Percentiles rank a stretch among this genome's conserved stretches.
Evolutionary conservation across 2,113 vertebrate genomes (phyloP).

Genomic region (Lampris megalopsis): DNA sequence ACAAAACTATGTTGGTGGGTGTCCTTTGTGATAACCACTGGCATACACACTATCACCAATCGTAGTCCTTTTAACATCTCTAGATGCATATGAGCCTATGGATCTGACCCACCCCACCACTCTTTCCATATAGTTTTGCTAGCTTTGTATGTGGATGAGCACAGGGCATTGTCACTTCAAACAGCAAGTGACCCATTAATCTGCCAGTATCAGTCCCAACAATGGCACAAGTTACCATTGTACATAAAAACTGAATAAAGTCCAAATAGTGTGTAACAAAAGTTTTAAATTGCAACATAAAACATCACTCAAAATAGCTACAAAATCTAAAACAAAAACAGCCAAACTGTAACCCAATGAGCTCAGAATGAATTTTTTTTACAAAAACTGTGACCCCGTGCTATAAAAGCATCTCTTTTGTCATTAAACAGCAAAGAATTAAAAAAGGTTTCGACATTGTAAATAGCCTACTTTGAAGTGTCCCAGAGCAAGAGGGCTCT

Average conservation of each 20-base stretch:
- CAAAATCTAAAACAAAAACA: neutral
- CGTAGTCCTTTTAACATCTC: no score
- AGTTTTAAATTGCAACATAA: conserved; percentile 50
- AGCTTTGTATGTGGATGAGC: no score
- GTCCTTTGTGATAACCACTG: no score
- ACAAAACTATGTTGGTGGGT: no score
- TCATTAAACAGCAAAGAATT: conserved; percentile 41
- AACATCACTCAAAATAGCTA: conserved; percentile 14
- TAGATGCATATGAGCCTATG: no score
- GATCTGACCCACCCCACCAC: no score
- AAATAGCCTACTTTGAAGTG: conserved; percentile 40
- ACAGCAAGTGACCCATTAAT: conserved; percentile 52
- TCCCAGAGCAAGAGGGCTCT: conserved; percentile 46
- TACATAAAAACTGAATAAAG: conserved; percentile 17
- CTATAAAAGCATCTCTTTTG: conserved; percentile 44
- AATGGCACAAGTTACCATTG: no score
- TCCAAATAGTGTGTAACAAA: conserved; percentile 44
- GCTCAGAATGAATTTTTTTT: conserved; percentile 38
- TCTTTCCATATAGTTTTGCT: neutral
- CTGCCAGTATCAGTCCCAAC: conserved; percentile 63
- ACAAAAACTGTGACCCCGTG: neutral
- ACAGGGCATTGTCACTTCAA: conserved; percentile 48
- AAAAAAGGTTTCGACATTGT: conserved; percentile 23
- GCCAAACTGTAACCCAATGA: conserved; percentile 28
- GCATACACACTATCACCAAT: no score